Conservation (phyloP, 2,888 invertebrate species). For the Dorcus hopei region DNA sequence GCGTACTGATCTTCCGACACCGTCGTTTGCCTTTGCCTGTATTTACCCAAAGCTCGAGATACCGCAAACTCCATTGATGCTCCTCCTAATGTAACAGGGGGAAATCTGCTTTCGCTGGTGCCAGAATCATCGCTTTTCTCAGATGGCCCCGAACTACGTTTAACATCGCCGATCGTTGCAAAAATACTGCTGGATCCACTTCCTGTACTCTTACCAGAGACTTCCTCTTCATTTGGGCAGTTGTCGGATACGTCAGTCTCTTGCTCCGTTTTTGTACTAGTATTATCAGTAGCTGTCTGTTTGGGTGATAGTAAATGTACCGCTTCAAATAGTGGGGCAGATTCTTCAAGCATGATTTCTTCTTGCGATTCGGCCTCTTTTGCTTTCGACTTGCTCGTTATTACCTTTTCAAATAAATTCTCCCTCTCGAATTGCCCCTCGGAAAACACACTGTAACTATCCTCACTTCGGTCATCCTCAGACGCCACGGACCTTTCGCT, state of each 20-base stretch:
- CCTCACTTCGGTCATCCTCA: conserved; percentile 63
- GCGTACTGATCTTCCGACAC: conserved; percentile 65
- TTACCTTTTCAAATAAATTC: conserved; percentile 63
- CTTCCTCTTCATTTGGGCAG: conserved; percentile 58
- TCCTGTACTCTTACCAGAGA: conserved; percentile 58
- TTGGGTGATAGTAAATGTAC: conserved; percentile 40
- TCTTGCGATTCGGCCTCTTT: conserved; percentile 30
- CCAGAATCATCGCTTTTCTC: conserved; percentile 61
- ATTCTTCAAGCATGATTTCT: conserved; percentile 18
- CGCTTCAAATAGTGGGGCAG: conserved; percentile 24
- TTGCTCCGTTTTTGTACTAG: conserved; percentile 14
- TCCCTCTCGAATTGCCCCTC: conserved; percentile 62
- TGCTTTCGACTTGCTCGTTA: conserved; percentile 33
- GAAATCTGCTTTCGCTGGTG: conserved; percentile 52
- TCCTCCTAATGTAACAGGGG: conserved; percentile 58
- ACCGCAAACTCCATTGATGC: conserved; percentile 82
- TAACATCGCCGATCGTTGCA: conserved; percentile 72
- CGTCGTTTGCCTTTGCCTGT: conserved; percentile 69
- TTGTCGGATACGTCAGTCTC: conserved; percentile 53
- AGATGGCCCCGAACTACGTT: conserved; percentile 58
- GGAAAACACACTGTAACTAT: conserved; percentile 59
- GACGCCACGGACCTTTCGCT: conserved; percentile 69
- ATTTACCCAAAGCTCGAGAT: conserved; percentile 76
- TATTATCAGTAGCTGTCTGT: conserved; percentile 40
- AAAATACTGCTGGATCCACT: conserved; percentile 65